A percentile compares a stretch with the other conserved stretches of the same genome.
Evolutionary conservation across 2,113 vertebrate species (phyloP).

Genomic region (Rhadina sibilatrix): DNA sequence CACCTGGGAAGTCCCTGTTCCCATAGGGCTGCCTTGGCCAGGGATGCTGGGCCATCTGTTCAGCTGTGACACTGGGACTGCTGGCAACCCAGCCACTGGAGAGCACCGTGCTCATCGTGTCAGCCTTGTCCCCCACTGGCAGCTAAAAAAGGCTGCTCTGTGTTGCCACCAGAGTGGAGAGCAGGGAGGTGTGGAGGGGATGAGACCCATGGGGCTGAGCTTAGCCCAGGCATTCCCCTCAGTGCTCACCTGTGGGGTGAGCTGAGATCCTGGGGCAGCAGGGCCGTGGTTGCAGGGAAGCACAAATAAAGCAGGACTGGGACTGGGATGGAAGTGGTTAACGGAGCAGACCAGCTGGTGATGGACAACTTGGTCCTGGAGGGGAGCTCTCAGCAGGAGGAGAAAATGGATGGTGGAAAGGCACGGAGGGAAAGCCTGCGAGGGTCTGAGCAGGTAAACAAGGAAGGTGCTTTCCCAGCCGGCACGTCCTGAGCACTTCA

Average conservation of each 20-base stretch:
- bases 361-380: background rate
- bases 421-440: background rate
- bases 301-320: fast-evolving
- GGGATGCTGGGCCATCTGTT: background rate
- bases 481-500: background rate
- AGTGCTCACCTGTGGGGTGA: fast-evolving
- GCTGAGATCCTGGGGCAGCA: background rate
- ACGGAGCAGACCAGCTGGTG: background rate
- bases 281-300: fast-evolving
- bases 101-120: background rate
- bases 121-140: background rate
- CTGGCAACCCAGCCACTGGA: background rate
- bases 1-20: background rate
- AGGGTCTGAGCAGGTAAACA: background rate
- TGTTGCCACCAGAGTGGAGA: background rate
- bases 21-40: background rate
- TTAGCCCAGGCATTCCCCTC: background rate
- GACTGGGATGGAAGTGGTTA: background rate
- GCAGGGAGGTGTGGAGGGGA: background rate
- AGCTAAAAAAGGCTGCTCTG: background rate
- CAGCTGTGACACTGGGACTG: background rate
- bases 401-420: background rate
- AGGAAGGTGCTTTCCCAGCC: conserved; percentile 26
- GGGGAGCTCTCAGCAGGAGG: background rate
- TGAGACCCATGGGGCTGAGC: fast-evolving